Evolutionary conservation across 1,140 invertebrate species (phyloP), one percentile per base, ranked within the genome.

Genomic region (Trichogramma pretiosum): DNA sequence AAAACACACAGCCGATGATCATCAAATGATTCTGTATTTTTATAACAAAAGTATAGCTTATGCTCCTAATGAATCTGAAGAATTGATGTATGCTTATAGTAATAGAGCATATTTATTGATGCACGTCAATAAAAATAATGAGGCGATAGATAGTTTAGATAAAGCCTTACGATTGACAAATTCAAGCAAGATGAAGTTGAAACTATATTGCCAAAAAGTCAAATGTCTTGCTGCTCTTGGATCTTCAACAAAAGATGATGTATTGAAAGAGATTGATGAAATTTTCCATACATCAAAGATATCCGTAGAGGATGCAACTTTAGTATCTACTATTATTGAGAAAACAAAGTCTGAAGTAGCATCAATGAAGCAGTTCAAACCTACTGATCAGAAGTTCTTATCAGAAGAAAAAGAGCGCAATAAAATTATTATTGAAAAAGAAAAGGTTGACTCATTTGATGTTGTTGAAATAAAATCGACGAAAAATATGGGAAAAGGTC

Each of bases 401-500:
- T n/a, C n/a, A n/a, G n/a, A n/a, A n/a, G n/a, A n/a, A n/a, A n/a
- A n/a, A n/a, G n/a, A n/a, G n/a, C n/a, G n/a, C n/a, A n/a, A n/a
- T n/a, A n/a, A n/a, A n/a, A n/a, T n/a, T n/a, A n/a, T n/a, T 28
- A 7, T 28, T 28, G 11, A 28, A 7, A 11, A 28, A 7, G 11
- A 28, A 11, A 5, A 28, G 11, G 5, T 7, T 5, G 5, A 5
- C 5, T 11, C 24, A 28, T 78, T 77, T 13, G 67, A 75, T 47
- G 76, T 76, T 44, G 49, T 87, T 26, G 67, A 73, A 60, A 65
- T 87, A 28, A 62, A 73, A 9, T 75, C 76, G 43, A 70, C 60
- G 22, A 50, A 74, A 47, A 64, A 72, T 28, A 75, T 77, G 60
- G 84, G 84, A 1, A 73, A 83, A 46, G 78, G 79, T 57, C 64